Evolutionary conservation across 1,140 invertebrate species (phyloP).

Genomic region (Eupeodes corollae): DNA sequence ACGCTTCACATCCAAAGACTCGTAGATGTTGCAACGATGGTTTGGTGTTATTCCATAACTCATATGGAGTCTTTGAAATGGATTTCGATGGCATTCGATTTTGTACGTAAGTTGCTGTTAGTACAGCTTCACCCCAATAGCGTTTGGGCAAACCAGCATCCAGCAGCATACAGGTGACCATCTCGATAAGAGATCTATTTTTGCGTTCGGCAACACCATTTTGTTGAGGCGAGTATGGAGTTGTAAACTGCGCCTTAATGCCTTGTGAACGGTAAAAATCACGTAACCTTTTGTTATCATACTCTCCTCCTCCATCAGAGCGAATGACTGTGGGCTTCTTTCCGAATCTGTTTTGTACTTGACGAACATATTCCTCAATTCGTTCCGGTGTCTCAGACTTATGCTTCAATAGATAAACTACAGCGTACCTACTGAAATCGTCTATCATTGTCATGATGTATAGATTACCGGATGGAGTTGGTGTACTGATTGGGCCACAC

Average conservation of each 20-base stretch:
- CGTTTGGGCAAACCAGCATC: too few relatives aligned
- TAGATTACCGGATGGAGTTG: conserved; percentile 15
- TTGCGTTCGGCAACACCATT: conserved; percentile 35
- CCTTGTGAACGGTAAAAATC: background rate
- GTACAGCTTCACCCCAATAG: too few relatives aligned
- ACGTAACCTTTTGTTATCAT: background rate
- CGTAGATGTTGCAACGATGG: too few relatives aligned
- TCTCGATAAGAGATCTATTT: conserved; percentile 27
- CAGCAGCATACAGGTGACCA: conserved; percentile 19
- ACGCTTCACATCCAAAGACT: too few relatives aligned
- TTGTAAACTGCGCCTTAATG: conserved; percentile 9
- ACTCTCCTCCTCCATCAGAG: conserved; percentile 5
- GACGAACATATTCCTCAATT: too few relatives aligned
- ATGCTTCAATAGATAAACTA: conserved; percentile 28
- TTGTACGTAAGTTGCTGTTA: conserved; percentile 4
- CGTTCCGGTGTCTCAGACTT: conserved; percentile 10
- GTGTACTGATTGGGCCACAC: conserved; percentile 23
- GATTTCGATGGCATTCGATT: conserved; percentile 5
- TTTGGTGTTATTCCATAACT: too few relatives aligned
- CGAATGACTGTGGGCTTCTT: conserved; percentile 2
- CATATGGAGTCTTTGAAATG: too few relatives aligned
- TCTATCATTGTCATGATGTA: conserved; percentile 32
- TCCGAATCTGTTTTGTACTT: too few relatives aligned
- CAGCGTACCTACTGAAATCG: conserved; percentile 16
- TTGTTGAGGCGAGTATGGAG: conserved; percentile 32